A percentile compares a stretch with the other conserved stretches of the same genome.
phyloP scores from a whole-genome alignment of 2,888 invertebrate species.

The Drosophila yooni region DNA sequence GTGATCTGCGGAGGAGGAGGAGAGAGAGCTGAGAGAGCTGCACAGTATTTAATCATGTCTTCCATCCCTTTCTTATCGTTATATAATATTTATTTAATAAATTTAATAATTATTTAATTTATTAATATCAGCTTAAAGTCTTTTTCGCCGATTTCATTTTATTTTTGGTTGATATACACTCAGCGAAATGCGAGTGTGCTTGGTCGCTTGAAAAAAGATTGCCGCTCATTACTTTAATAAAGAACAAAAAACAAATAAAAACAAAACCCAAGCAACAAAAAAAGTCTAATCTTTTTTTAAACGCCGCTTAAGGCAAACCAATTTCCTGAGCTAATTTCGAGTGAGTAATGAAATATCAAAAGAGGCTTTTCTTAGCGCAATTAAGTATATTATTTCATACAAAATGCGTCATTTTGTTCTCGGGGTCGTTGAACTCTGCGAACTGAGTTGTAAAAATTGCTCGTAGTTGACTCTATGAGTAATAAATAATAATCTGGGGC shows the following conservation, averaged over 20 bases:
- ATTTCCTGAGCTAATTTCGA: conserved; percentile 15
- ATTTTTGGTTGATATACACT: background rate
- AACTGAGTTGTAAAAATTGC: conserved; percentile 15
- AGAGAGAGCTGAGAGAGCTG: background rate
- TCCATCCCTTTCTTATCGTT: background rate
- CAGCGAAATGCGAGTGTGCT: too few relatives aligned
- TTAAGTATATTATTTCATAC: conserved; percentile 31
- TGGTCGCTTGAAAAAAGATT: too few relatives aligned
- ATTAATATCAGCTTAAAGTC: background rate
- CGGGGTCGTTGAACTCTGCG: conserved; percentile 40
- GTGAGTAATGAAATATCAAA: conserved; percentile 46
- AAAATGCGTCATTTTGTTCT: conserved; percentile 33
- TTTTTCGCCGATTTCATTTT: background rate
- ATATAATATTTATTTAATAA: background rate
- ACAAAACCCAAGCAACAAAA: conserved; percentile 28
- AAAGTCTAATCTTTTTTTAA: conserved; percentile 45
- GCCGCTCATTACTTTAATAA: conserved; percentile 24
- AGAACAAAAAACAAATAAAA: conserved; percentile 1
- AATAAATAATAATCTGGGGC: conserved; percentile 46
- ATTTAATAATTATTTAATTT: too few relatives aligned
- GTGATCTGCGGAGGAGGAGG: background rate
- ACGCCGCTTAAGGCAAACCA: conserved; percentile 18
- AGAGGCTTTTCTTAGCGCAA: conserved; percentile 32
- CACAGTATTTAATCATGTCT: background rate
- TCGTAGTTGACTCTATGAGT: conserved; percentile 58